These are phyloP conservation scores for Athetis lepigone DNA, from an alignment of 2,888 invertebrate species.

Conservation along the genomic window DNA sequence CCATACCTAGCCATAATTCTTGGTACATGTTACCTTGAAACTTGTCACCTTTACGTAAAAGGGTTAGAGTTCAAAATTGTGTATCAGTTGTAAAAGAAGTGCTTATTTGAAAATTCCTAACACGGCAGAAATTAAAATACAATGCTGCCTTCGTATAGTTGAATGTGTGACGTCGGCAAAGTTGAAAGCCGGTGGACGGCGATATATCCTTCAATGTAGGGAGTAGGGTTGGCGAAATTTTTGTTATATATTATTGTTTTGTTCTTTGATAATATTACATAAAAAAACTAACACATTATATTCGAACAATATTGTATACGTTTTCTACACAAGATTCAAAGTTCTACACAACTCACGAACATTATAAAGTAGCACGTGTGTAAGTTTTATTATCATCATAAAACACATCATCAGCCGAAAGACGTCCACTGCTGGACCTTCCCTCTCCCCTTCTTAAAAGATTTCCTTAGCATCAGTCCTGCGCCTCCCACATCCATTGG, in stretches of 20 bases:
- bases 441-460: too few relatives aligned
- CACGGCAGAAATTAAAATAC: slow-evolving; percentile 86
- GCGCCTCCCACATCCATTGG: too few relatives aligned
- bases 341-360: too few relatives aligned
- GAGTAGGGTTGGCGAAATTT: slow-evolving; percentile 69
- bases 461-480: too few relatives aligned
- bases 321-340: too few relatives aligned
- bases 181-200: slow-evolving; percentile 83
- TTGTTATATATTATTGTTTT: not conserved
- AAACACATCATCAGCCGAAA: too few relatives aligned
- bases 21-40: slow-evolving; percentile 41
- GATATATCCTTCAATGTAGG: slow-evolving; percentile 82
- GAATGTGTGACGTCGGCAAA: slow-evolving; percentile 84
- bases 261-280: too few relatives aligned
- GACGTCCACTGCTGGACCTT: too few relatives aligned
- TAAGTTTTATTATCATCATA: too few relatives aligned
- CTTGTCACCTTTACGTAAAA: slow-evolving; percentile 46
- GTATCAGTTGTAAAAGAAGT: slow-evolving; percentile 58
- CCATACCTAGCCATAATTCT: slow-evolving; percentile 58
- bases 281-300: too few relatives aligned
- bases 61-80: slow-evolving; percentile 56
- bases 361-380: too few relatives aligned
- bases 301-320: too few relatives aligned
- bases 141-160: slow-evolving; percentile 81
- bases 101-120: slow-evolving; percentile 80